These are phyloP conservation scores for Sebastes trivittatus DNA, from an alignment of 2,797 vertebrate genomes.

Conservation along the genomic window DNA sequence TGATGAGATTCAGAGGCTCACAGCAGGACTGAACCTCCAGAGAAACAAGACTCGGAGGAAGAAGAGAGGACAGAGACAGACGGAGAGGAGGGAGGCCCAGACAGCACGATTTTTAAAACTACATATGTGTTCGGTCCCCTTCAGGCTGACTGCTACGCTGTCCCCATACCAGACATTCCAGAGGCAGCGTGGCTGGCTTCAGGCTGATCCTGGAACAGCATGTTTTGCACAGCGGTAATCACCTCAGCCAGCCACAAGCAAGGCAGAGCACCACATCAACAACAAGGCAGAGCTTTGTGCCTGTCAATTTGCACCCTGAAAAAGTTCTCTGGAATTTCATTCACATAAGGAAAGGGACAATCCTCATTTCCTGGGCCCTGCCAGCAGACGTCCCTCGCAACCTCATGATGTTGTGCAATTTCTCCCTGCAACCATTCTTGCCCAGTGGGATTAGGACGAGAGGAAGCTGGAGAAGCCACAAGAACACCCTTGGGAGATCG, in stretches of 20 bases:
- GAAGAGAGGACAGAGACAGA: not conserved
- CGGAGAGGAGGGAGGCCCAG: slow-evolving; percentile 5
- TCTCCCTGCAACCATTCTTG: slow-evolving; percentile 38
- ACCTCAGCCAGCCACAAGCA: slow-evolving; percentile 71
- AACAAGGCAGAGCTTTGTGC: slow-evolving; percentile 69
- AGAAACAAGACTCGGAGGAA: slow-evolving; percentile 16
- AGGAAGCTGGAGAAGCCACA: slow-evolving; percentile 66
- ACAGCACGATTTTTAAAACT: slow-evolving; percentile 42
- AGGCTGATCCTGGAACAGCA: slow-evolving; percentile 77
- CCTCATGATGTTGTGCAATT: slow-evolving; percentile 55
- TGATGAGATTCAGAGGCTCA: slow-evolving; percentile 29
- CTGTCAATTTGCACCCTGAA: slow-evolving; percentile 57
- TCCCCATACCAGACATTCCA: slow-evolving; percentile 84
- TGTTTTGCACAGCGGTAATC: slow-evolving; percentile 72
- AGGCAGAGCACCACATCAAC: slow-evolving; percentile 66
- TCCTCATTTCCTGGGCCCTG: slow-evolving; percentile 16
- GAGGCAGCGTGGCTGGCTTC: slow-evolving; percentile 75
- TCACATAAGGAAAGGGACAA: slow-evolving; percentile 48
- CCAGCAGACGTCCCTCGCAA: slow-evolving; percentile 20
- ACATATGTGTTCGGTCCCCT: slow-evolving; percentile 51
- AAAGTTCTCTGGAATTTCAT: slow-evolving; percentile 63
- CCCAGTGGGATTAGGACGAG: slow-evolving; percentile 51
- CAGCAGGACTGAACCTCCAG: slow-evolving; percentile 29
- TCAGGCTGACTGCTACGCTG: slow-evolving; percentile 60
- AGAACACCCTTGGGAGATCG: slow-evolving; percentile 71